These are phyloP conservation scores for Drosophila histrio DNA, from an alignment of 2,888 invertebrate genomes.

Conservation along the genomic window DNA sequence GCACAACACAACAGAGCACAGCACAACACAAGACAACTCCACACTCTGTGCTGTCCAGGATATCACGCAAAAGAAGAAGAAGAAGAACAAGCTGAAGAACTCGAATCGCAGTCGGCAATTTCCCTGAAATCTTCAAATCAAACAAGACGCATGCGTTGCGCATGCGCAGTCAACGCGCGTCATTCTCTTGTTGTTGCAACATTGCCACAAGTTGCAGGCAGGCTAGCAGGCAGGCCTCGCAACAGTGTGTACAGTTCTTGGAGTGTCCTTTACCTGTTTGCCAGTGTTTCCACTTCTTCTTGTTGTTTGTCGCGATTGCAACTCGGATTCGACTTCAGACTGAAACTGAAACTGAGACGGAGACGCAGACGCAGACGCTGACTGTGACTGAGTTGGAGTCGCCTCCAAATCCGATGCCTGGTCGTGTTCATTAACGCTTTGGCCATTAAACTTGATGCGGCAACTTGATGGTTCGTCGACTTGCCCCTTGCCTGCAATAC, in stretches of 20 bases:
- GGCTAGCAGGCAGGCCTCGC: slow-evolving; percentile 13
- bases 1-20: not conserved
- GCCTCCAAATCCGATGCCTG: slow-evolving; percentile 41
- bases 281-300: not conserved
- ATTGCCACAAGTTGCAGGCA: slow-evolving; percentile 11
- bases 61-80: not conserved
- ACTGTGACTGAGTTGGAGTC: slow-evolving; percentile 3
- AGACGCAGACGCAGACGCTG: not conserved
- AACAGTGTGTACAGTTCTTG: slow-evolving; percentile 4
- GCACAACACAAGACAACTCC: not conserved
- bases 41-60: slow-evolving; percentile 6
- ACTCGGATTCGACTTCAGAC: slow-evolving; percentile 15
- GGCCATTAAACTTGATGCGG: slow-evolving; percentile 78
- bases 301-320: slow-evolving; percentile 18
- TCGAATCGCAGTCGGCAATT: slow-evolving; percentile 55
- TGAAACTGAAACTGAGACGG: not conserved
- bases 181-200: slow-evolving; percentile 14
- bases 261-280: slow-evolving; percentile 34
- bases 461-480: slow-evolving; percentile 55
- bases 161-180: slow-evolving; percentile 68
- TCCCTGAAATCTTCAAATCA: slow-evolving; percentile 82
- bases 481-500: slow-evolving; percentile 4
- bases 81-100: not conserved
- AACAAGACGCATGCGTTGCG: slow-evolving; percentile 82
- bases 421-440: slow-evolving; percentile 83